Evolutionary conservation across 2,797 vertebrate species (phyloP).

Genomic region (Micromesistius poutassou): DNA sequence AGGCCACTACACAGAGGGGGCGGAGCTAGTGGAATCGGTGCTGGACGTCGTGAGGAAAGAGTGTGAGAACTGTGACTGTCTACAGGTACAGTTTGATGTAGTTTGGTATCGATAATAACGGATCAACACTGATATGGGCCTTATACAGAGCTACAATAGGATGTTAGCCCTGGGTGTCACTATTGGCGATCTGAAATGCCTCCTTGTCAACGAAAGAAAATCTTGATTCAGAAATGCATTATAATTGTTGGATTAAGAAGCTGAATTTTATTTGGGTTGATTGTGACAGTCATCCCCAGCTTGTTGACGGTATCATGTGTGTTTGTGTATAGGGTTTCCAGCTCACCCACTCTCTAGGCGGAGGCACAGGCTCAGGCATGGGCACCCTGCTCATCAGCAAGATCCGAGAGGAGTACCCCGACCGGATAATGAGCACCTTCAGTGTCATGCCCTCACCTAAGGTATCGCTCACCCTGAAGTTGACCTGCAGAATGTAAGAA

Average conservation of each 20-base stretch:
- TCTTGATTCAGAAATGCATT: no score
- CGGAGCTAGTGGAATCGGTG: constrained; percentile 88
- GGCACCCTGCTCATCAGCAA: constrained; percentile 94
- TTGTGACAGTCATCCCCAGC: background rate
- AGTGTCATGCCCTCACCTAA: constrained; percentile 96
- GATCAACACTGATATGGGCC: no score
- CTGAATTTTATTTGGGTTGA: no score
- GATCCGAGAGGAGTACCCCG: constrained; percentile 90
- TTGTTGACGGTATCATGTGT: background rate
- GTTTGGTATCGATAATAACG: no score
- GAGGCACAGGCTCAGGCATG: constrained; percentile 91
- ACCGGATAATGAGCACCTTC: constrained; percentile 96
- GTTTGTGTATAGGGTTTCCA: constrained; percentile 83
- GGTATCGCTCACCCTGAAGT: constrained; percentile 54
- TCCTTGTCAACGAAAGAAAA: no score
- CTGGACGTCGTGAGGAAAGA: constrained; percentile 90
- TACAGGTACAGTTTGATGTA: constrained; percentile 38
- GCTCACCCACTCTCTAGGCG: constrained; percentile 92
- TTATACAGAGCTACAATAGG: background rate
- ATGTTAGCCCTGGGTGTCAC: no score
- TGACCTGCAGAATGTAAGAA: no score
- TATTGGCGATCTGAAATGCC: no score
- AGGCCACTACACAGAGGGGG: constrained; percentile 95
- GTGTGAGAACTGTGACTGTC: constrained; percentile 89
- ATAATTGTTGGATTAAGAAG: no score